Percentiles rank a stretch among this genome's conserved stretches.
Conservation (phyloP, 1,140 invertebrate genomes). For the Diorhabda sublineata region DNA sequence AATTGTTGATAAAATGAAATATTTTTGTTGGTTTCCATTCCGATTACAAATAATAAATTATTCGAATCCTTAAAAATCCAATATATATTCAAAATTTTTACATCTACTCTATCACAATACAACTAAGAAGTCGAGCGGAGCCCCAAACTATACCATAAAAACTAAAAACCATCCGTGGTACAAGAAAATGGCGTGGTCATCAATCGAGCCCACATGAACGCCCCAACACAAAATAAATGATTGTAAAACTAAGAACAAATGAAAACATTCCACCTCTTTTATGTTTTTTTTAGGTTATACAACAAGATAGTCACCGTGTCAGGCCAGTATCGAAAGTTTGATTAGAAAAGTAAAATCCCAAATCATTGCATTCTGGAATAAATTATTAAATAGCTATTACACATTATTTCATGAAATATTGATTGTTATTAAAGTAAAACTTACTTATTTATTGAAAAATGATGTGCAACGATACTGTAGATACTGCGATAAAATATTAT, state of each 20-base stretch:
- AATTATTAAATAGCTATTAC: no score
- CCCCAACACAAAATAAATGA: constrained; percentile 1
- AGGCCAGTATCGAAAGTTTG: no score
- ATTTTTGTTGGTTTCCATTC: no score
- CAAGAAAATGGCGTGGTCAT: constrained; percentile 1
- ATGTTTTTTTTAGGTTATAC: background rate
- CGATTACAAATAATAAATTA: no score
- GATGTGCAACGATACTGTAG: no score
- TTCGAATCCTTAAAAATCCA: background rate
- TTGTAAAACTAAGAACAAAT: constrained; percentile 3
- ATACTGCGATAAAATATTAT: no score
- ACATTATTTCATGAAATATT: no score
- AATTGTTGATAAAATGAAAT: no score
- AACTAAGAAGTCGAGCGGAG: background rate
- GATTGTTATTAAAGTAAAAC: no score
- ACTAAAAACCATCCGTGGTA: background rate
- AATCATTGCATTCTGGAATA: no score
- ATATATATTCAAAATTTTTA: background rate
- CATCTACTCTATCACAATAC: background rate
- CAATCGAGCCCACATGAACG: constrained; percentile 1
- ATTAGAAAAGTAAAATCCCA: no score
- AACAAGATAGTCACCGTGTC: background rate
- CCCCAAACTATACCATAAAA: constrained; percentile 1
- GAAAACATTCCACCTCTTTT: background rate
- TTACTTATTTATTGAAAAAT: no score